Base-by-base conservation (phyloP, 1,140 invertebrate genomes). In the Calycopis cecrops region DNA sequence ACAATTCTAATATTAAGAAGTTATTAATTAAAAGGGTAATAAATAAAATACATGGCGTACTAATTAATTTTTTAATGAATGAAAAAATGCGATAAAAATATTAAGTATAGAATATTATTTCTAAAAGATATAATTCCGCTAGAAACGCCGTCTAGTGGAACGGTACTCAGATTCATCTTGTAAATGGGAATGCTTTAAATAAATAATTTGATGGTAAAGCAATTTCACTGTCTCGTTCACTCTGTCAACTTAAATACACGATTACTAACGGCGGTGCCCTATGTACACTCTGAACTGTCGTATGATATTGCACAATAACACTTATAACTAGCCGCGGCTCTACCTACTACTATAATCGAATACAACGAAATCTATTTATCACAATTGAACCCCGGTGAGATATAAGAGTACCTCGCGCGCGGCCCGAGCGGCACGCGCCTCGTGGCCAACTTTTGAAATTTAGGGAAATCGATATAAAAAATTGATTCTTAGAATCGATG, bases 71-170 rank as follows among this genome's bases (percentile, higher is more conserved):
- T 84, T 85, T 79, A 79, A 82, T 71, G 77, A 81, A 84, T 74
- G 79, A 84, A 84, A 28, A 84, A 84, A 84, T 79, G 75, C 69
- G 79, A 79, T 79, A 84, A 86, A 79, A 84, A 84, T 76, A 80
- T 68, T 72, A 77, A 69, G 71, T 76, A 79, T 81, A 81, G 68
- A 77, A 80, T 74, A 78, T 44, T 44, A 44, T 75, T 75, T 78
- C 69, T 78, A 75, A 72, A 77, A 68, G 68, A 82, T 67, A 75
- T 79, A 79, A 68, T 73, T 79, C 76, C 77, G 76, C 65, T 79
- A 76, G 75, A 56, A 78, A 63, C 56, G 47, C 37, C 17, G 48
- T 62, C 59, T 44, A 53, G 54, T 62, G 60, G 59, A 62, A 53
- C 38, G 54, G 37, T 62, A 71, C 62, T 76, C 63, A 65, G 59